phyloP scores from a whole-genome alignment of 2,888 invertebrate genomes.

The Hoplodrina blanda region DNA sequence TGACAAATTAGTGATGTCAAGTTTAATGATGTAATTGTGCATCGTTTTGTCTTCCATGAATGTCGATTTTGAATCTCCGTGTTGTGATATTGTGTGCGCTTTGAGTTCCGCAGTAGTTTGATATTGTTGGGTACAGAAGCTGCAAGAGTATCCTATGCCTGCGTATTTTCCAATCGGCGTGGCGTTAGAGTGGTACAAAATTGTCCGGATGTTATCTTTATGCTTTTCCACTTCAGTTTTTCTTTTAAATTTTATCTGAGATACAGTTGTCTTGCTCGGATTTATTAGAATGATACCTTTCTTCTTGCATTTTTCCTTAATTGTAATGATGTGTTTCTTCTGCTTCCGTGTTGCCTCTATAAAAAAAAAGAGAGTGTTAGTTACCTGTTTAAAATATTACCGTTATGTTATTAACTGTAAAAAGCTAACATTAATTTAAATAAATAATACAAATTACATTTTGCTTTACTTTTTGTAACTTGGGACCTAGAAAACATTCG shows the following conservation, averaged over 20 bases:
- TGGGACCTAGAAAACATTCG: no score
- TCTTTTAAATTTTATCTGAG: constrained; percentile 35
- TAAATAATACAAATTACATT: no score
- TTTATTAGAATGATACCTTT: constrained; percentile 43
- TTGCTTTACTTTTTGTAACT: no score
- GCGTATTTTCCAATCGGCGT: constrained; percentile 79
- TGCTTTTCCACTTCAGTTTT: constrained; percentile 68
- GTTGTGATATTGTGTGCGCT: constrained; percentile 71
- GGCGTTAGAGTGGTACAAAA: constrained; percentile 78
- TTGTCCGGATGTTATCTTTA: constrained; percentile 74
- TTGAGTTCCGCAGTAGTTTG: constrained; percentile 75
- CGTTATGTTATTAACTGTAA: not conserved
- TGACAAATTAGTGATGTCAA: constrained; percentile 74
- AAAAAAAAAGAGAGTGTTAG: constrained; percentile 27
- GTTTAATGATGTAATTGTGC: constrained; percentile 69
- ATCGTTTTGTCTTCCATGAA: constrained; percentile 73
- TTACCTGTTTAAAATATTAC: not conserved
- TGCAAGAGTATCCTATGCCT: constrained; percentile 77
- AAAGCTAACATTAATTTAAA: no score
- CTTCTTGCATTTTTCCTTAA: constrained; percentile 20
- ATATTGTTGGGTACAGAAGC: constrained; percentile 76
- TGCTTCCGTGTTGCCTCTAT: constrained; percentile 44
- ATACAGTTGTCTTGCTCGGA: not conserved
- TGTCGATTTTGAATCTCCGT: constrained; percentile 68
- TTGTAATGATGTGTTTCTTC: constrained; percentile 29